A percentile compares a stretch with the other conserved stretches of the same genome.
phyloP scores from a whole-genome alignment of 2,113 vertebrate genomes.

The Pandion haliaetus region DNA sequence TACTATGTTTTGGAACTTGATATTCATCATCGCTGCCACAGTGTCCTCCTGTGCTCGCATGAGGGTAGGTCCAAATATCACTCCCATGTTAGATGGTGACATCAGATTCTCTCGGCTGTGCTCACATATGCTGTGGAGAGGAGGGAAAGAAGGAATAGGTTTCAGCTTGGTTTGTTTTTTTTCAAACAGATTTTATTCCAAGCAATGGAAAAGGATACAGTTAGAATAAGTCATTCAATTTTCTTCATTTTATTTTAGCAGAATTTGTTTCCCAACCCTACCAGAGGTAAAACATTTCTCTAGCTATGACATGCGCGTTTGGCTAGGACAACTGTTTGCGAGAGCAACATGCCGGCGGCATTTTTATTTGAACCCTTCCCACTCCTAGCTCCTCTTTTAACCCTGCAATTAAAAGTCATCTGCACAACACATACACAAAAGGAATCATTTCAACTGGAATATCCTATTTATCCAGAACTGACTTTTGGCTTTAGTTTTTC shows the following conservation, averaged over 20 bases:
- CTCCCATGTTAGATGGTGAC: constrained; percentile 95
- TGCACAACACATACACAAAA: not conserved
- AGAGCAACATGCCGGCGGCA: not conserved
- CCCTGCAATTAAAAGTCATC: not conserved
- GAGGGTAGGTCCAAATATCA: constrained; percentile 94
- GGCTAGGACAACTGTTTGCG: not conserved
- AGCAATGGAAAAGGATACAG: not conserved
- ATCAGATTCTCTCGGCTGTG: constrained; percentile 91
- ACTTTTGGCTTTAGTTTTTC: not conserved
- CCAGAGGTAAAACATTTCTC: not conserved
- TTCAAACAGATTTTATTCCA: not conserved
- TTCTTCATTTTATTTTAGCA: not conserved
- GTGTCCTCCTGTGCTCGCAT: constrained; percentile 96
- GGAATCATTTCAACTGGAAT: not conserved
- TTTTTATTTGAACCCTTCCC: not conserved
- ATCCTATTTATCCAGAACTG: not conserved
- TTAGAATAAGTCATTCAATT: not conserved
- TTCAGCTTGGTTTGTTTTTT: not conserved
- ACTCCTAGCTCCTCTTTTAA: not conserved
- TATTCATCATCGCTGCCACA: constrained; percentile 97
- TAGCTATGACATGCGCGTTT: not conserved
- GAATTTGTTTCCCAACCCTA: not conserved
- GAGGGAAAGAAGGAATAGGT: not conserved
- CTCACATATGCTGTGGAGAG: constrained; percentile 83
- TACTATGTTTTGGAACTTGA: constrained; percentile 98